phyloP scores from a whole-genome alignment of 2,113 vertebrate species.

The Misgurnus mizolepis region DNA sequence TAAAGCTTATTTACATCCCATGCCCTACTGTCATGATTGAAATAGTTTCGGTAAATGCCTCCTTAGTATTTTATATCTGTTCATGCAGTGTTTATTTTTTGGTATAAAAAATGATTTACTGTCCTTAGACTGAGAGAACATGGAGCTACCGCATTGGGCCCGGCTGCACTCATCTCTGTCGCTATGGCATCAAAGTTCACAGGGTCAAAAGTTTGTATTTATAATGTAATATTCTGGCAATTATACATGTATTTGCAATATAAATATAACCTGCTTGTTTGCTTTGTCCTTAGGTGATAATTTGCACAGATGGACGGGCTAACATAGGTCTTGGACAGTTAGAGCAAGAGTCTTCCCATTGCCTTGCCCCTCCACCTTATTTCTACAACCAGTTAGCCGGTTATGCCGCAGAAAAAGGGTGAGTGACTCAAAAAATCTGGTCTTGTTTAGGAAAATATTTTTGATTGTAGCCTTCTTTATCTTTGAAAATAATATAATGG shows the following conservation, averaged over 20 bases:
- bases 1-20: too few relatives aligned
- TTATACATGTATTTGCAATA: neutral
- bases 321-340: constrained; percentile 77
- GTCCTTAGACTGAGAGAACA: constrained; percentile 67
- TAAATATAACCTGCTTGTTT: neutral
- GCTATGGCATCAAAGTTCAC: constrained; percentile 75
- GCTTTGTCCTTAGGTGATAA: constrained; percentile 68
- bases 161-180: constrained; percentile 72
- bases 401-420: constrained; percentile 71
- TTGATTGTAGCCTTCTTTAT: neutral
- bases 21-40: too few relatives aligned
- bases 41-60: too few relatives aligned
- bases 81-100: neutral
- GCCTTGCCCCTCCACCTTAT: constrained; percentile 48
- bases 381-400: constrained; percentile 73
- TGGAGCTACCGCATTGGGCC: constrained; percentile 75
- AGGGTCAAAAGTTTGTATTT: constrained; percentile 71
- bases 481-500: neutral
- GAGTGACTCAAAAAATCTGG: constrained; percentile 38
- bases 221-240: neutral
- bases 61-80: too few relatives aligned
- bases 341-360: constrained; percentile 54
- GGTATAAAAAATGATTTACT: neutral
- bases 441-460: neutral
- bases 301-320: constrained; percentile 78